Conservation (phyloP, 2,888 invertebrate species). For the Hemistola chrysoprasaria region DNA sequence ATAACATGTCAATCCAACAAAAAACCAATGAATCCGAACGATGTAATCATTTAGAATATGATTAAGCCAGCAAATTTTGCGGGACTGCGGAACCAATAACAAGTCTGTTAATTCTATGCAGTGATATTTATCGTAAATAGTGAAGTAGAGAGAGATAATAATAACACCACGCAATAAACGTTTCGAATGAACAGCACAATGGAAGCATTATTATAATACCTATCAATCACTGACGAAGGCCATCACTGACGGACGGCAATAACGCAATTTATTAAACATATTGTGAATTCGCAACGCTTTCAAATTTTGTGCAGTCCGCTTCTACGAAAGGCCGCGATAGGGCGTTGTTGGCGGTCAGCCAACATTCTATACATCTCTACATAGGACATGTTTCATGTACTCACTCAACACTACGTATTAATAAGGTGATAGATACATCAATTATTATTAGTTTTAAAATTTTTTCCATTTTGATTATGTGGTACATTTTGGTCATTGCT, state of each 20-base stretch:
- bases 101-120: too few species aligned
- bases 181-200: slow-evolving; percentile 23
- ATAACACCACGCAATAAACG: slow-evolving; percentile 24
- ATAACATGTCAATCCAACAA: too few species aligned
- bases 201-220: slow-evolving; percentile 26
- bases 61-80: too few species aligned
- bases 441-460: slow-evolving; percentile 21
- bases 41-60: too few species aligned
- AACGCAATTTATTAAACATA: slow-evolving; percentile 37
- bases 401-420: slow-evolving; percentile 44
- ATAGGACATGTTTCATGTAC: slow-evolving; percentile 52
- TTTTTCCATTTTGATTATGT: slow-evolving; percentile 11
- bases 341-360: slow-evolving; percentile 45
- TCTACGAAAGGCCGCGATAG: slow-evolving; percentile 35
- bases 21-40: too few species aligned
- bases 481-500: slow-evolving; percentile 1
- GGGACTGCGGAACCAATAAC: too few species aligned
- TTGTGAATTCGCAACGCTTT: slow-evolving; percentile 53
- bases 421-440: slow-evolving; percentile 30
- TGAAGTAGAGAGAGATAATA: slow-evolving; percentile 15
- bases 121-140: slow-evolving; percentile 7
- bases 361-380: slow-evolving; percentile 34
- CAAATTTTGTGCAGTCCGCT: slow-evolving; percentile 40
- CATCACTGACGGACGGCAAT: slow-evolving; percentile 23
- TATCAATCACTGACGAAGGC: slow-evolving; percentile 32